A percentile compares a stretch with the other conserved stretches of the same genome.
phyloP scores from a whole-genome alignment of 1,140 invertebrate genomes.

The Temnothorax nylanderi region DNA sequence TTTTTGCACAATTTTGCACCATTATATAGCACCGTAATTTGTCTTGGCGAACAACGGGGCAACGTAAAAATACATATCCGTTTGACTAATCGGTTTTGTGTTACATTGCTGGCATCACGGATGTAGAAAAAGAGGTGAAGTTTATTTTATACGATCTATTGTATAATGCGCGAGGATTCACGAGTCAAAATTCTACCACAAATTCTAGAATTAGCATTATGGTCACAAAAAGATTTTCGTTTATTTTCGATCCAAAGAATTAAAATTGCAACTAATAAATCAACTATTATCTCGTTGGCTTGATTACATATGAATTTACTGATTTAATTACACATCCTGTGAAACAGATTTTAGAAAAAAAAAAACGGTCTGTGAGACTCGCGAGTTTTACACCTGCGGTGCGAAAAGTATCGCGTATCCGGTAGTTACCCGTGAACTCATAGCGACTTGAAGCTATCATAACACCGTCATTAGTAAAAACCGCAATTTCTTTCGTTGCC shows the following conservation, averaged over 20 bases:
- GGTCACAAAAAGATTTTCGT: neutral
- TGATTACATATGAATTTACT: neutral
- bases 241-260: neutral
- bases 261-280: neutral
- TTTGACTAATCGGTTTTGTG: neutral
- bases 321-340: neutral
- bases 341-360: neutral
- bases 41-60: neutral
- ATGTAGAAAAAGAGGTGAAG: neutral
- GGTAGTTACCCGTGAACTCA: neutral
- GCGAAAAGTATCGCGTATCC: neutral
- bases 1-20: neutral
- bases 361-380: neutral
- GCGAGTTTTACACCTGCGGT: neutral
- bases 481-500: constrained; percentile 13
- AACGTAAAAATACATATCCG: neutral
- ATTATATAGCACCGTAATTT: neutral
- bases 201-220: neutral
- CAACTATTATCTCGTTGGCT: neutral
- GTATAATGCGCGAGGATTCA: neutral
- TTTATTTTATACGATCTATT: neutral
- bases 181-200: neutral
- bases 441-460: neutral
- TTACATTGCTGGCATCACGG: neutral
- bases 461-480: constrained; percentile 34